These are phyloP conservation scores for Condylostylus longicornis DNA, from an alignment of 1,140 invertebrate genomes.

Conservation along the genomic window DNA sequence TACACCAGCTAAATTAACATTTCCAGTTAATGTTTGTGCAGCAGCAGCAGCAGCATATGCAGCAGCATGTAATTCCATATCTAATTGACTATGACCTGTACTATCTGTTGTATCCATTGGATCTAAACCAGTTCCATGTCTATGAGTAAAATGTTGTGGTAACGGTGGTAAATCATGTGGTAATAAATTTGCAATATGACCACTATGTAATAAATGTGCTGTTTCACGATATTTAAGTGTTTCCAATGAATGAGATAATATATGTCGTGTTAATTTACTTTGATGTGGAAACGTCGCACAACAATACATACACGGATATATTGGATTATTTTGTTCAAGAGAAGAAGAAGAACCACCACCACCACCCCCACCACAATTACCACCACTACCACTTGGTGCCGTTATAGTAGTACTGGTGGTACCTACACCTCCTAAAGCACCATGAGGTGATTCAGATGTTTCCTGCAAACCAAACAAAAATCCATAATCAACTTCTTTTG, in stretches of 20 bases:
- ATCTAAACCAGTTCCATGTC: conserved; percentile 34
- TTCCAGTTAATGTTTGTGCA: conserved; percentile 20
- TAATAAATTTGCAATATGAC: conserved; percentile 11
- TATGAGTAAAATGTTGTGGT: conserved; percentile 28
- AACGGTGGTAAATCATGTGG: conserved; percentile 32
- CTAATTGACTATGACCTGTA: conserved; percentile 36
- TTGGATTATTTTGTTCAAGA: conserved; percentile 27
- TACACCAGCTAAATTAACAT: conserved; percentile 32
- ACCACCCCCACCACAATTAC: conserved; percentile 16
- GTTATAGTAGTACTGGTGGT: conserved; percentile 30
- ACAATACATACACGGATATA: conserved; percentile 74
- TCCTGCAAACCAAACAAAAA: conserved; percentile 84
- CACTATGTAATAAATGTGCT: conserved; percentile 38
- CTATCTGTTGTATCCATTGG: conserved; percentile 38
- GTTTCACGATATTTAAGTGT: conserved; percentile 69
- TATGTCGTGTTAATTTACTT: conserved; percentile 75
- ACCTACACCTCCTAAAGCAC: conserved; percentile 31
- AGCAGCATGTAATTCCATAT: too few relatives aligned
- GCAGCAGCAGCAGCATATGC: conserved; percentile 26
- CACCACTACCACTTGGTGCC: conserved; percentile 30
- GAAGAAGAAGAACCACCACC: conserved; percentile 9
- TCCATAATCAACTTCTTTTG: conserved; percentile 80
- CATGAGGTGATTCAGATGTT: conserved; percentile 53
- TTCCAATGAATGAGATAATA: conserved; percentile 71
- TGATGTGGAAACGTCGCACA: conserved; percentile 71